Conservation (phyloP, 2,888 invertebrate genomes). For the Trichacis sp. region DNA sequence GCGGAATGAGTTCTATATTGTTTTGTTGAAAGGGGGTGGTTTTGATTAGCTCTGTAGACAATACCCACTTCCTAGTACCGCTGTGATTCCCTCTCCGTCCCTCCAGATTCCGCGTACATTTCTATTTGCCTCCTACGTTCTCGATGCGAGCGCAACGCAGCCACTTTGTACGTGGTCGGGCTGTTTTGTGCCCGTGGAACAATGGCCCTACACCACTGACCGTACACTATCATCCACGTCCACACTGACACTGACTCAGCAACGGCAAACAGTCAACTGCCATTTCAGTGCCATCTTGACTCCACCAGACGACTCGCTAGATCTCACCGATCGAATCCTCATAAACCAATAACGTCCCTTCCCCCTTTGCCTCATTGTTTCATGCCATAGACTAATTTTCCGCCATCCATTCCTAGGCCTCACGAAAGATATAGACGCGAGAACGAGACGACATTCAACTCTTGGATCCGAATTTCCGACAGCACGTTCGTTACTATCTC, state of each 20-base stretch:
- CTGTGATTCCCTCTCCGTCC: constrained; percentile 53
- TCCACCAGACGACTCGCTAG: constrained; percentile 16
- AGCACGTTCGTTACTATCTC: background rate
- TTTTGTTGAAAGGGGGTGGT: constrained; percentile 68
- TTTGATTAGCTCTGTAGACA: constrained; percentile 69
- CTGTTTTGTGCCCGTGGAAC: constrained; percentile 67
- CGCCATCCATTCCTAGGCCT: background rate
- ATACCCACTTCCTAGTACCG: constrained; percentile 64
- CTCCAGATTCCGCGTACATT: constrained; percentile 36
- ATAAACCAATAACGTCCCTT: constrained; percentile 34
- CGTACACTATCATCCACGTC: constrained; percentile 38
- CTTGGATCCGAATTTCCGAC: background rate
- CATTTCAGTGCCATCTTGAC: constrained; percentile 38
- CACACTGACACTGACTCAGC: constrained; percentile 18
- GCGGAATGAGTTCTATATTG: constrained; percentile 46
- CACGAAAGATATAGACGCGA: too few species aligned
- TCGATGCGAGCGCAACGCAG: constrained; percentile 57
- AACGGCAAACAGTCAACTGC: constrained; percentile 31
- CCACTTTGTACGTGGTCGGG: constrained; percentile 66
- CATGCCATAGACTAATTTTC: constrained; percentile 2
- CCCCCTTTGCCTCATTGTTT: constrained; percentile 19
- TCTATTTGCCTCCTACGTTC: constrained; percentile 35
- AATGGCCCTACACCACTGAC: constrained; percentile 62
- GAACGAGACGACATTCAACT: background rate
- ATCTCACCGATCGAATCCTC: constrained; percentile 15